phyloP scores from a whole-genome alignment of 1,140 invertebrate species.

The Atopsyche davidsoni region DNA sequence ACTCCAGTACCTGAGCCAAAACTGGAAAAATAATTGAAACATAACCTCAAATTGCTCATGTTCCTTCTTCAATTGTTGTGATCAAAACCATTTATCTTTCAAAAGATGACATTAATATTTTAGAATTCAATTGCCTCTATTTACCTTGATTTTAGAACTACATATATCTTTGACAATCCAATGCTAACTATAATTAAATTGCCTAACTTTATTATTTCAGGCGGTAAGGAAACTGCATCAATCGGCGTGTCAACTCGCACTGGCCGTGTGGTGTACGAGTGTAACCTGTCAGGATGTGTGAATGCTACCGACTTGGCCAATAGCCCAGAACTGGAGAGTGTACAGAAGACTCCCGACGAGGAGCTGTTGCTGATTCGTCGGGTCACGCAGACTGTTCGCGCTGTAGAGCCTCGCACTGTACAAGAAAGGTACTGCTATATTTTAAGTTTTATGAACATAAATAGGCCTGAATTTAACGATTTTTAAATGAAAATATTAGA shows the following conservation, averaged over 20 bases:
- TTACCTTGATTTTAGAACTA: too few relatives aligned
- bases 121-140: background rate
- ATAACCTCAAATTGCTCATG: too few relatives aligned
- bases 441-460: background rate
- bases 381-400: conserved; percentile 79
- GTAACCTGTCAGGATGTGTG: conserved; percentile 65
- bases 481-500: background rate
- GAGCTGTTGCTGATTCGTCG: conserved; percentile 74
- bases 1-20: too few relatives aligned
- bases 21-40: too few relatives aligned
- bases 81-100: background rate
- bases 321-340: conserved; percentile 33
- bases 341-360: conserved; percentile 43
- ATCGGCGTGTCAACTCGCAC: conserved; percentile 68
- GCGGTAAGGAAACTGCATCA: conserved; percentile 60
- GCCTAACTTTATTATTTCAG: too few relatives aligned
- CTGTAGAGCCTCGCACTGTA: conserved; percentile 76
- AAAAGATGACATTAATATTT: too few relatives aligned
- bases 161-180: background rate
- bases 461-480: background rate
- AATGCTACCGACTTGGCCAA: conserved; percentile 48
- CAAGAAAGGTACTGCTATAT: conserved; percentile 59
- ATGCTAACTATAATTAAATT: background rate
- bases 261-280: conserved; percentile 74
- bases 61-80: background rate